Evolutionary conservation across 2,797 vertebrate species (phyloP), one percentile per base, ranked within the genome.

Genomic region (Diplodus puntazzo): DNA sequence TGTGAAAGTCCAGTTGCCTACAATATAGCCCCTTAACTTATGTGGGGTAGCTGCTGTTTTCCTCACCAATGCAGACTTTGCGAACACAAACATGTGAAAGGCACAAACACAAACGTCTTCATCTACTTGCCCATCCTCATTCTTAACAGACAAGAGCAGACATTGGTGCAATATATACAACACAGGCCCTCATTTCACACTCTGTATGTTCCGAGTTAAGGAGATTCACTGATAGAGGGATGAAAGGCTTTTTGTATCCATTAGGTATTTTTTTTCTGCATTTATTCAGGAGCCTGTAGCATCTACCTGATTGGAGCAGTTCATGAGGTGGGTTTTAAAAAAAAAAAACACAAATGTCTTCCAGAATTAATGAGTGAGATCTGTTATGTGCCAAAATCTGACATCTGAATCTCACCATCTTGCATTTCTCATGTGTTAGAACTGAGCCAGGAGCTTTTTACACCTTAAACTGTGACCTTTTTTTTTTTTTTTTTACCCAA

Each of bases 391-490:
- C 7, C 23, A 20, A 23, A 70, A 55, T 43, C 43, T n/a, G 34
- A 6, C 50, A 42, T 18, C 23, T 52, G 53, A 75, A 46, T 42
- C 52, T 27, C 30, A 65, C 42, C 34, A n/a, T 50, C 59, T 54
- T 62, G 34, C 46, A 13, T 10, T 39, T 27, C 48, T 42, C 39
- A 52, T 53, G 39, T 39, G 39, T 39, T 11, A 53, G n/a, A n/a
- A 53, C 63, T 42, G 25, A 75, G 23, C 17, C n/a, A 0, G 14
- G 62, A 39, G 82, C 46, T 42, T 84, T 84, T 84, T 57, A 68
- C 70, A 75, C 69, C 66, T 84, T 73, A 58, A 23, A 59, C 48
- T 60, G 21, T 80, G 69, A 80, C 68, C 64, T 55, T 76, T 76
- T 84, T 76, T 5, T 4, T 23, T 11, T 62, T 69, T 39, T 17